These are phyloP conservation scores for Sander vitreus DNA, from an alignment of 2,113 vertebrate species.

Conservation along the genomic window DNA sequence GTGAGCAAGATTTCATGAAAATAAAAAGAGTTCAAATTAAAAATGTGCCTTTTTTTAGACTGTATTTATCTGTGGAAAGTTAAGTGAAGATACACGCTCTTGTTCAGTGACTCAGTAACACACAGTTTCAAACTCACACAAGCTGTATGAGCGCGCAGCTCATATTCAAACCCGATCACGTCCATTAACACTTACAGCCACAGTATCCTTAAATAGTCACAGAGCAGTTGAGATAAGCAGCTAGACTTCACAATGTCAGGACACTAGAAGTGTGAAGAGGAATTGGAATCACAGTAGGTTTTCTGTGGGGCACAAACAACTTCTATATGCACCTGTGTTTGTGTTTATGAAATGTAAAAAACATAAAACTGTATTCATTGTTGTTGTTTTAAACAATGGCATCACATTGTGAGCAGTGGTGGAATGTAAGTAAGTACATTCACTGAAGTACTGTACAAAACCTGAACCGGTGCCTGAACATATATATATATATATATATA, in stretches of 20 bases:
- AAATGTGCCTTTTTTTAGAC: slow-evolving; percentile 16
- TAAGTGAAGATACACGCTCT: slow-evolving; percentile 6
- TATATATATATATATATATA: too few relatives aligned
- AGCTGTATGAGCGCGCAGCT: not conserved
- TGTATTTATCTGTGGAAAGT: slow-evolving; percentile 26
- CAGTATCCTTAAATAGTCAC: not conserved
- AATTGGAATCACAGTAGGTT: not conserved
- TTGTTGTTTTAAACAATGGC: not conserved
- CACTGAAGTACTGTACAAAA: too few relatives aligned
- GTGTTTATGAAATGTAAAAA: not conserved
- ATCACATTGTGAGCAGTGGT: too few relatives aligned
- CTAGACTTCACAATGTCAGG: not conserved
- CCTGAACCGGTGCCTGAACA: too few relatives aligned
- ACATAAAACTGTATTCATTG: not conserved
- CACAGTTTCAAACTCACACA: not conserved
- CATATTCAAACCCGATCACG: not conserved
- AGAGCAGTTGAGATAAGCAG: not conserved
- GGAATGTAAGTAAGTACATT: too few relatives aligned
- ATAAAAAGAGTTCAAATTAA: slow-evolving; percentile 46
- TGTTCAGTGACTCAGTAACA: not conserved
- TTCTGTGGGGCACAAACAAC: not conserved
- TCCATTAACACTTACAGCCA: not conserved
- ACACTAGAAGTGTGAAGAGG: not conserved
- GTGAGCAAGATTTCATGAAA: slow-evolving; percentile 56
- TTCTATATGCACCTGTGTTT: not conserved